Evolutionary conservation across 1,140 invertebrate species (phyloP).

Genomic region (Trichomalopsis sarcophagae): DNA sequence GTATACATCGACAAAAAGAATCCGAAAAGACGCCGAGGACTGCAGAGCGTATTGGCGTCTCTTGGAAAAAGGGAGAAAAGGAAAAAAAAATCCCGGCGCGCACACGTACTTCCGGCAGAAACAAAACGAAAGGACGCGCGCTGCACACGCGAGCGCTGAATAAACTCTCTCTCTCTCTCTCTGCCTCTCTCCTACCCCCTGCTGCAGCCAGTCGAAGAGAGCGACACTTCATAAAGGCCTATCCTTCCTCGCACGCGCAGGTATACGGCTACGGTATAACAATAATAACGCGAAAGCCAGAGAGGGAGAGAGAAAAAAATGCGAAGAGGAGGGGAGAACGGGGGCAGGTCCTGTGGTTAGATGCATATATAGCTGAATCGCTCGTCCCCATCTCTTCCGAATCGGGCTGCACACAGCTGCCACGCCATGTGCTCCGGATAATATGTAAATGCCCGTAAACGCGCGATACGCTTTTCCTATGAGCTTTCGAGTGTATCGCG

Average conservation of each 20-base stretch:
- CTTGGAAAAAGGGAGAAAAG: neutral
- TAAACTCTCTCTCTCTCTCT: neutral
- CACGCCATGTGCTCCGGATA: neutral
- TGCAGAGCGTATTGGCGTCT: too few relatives aligned
- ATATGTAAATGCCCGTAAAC: neutral
- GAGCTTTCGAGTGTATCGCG: neutral
- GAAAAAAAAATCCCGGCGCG: neutral
- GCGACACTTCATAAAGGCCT: too few relatives aligned
- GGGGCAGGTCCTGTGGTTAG: neutral
- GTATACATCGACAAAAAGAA: too few relatives aligned
- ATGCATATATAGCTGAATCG: neutral
- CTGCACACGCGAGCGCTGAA: neutral
- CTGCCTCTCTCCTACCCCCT: too few relatives aligned
- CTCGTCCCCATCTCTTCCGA: neutral
- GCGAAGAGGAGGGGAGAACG: conserved; percentile 29
- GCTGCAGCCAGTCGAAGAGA: too few relatives aligned
- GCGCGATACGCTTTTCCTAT: neutral
- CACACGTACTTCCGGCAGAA: conserved; percentile 1
- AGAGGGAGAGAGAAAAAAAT: conserved; percentile 49
- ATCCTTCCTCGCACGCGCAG: too few relatives aligned
- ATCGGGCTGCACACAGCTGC: neutral
- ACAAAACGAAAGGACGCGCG: conserved; percentile 7
- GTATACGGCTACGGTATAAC: too few relatives aligned
- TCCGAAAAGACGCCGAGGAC: too few relatives aligned
- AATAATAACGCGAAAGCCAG: conserved; percentile 56